Conservation (phyloP, 2,888 invertebrate genomes). For the Hartigia nigra region DNA sequence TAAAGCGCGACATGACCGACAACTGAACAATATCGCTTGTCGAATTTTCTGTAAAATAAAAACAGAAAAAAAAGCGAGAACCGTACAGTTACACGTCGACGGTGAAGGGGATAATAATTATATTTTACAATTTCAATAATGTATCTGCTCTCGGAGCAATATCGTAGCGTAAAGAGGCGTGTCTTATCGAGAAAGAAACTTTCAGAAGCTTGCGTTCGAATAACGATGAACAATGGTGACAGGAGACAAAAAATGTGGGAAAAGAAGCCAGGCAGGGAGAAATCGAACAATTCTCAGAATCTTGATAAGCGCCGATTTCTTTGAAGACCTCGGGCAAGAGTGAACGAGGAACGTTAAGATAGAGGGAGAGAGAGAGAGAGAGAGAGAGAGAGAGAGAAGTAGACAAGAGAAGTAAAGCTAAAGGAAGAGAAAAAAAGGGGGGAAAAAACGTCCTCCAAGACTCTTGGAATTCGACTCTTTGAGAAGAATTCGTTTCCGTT, state of each 20-base stretch:
- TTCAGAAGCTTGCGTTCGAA: background rate
- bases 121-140: background rate
- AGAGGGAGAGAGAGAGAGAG: conserved; percentile 12
- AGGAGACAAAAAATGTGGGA: conserved; percentile 16
- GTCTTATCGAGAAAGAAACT: background rate
- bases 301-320: conserved; percentile 11
- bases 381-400: conserved; percentile 14
- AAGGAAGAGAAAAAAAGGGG: conserved; percentile 13
- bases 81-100: background rate
- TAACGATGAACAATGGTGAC: conserved; percentile 8
- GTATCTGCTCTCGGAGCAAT: background rate
- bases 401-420: conserved; percentile 19
- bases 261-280: conserved; percentile 12
- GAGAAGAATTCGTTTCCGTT: background rate
- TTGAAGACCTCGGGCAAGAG: conserved; percentile 16
- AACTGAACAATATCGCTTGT: background rate
- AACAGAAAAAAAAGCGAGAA: background rate
- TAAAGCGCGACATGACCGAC: background rate
- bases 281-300: background rate
- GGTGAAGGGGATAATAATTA: background rate
- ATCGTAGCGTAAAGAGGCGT: background rate
- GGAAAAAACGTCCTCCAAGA: conserved; percentile 10
- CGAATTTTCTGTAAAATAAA: background rate
- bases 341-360: conserved; percentile 10
- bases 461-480: background rate